Evolutionary conservation across 2,888 invertebrate genomes (phyloP).

Genomic region (Pristionchus exspectatus): DNA sequence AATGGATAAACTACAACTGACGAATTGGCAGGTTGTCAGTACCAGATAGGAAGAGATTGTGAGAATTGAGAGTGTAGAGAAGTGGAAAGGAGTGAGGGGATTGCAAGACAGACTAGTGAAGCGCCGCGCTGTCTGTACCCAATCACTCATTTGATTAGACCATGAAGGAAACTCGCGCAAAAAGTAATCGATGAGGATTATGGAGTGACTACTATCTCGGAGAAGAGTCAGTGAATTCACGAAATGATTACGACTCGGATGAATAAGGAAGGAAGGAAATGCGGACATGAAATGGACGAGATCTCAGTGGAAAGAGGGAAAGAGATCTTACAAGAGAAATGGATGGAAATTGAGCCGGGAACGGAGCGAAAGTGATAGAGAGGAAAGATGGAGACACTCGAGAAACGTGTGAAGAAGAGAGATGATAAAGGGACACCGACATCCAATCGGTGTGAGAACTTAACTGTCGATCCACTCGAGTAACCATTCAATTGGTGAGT

Average conservation of each 20-base stretch:
- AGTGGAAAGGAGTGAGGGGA: background rate
- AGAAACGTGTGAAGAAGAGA: conserved; percentile 50
- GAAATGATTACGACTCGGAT: conserved; percentile 9
- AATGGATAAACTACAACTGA: conserved; percentile 35
- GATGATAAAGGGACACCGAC: conserved; percentile 43
- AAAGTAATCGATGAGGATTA: background rate
- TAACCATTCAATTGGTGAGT: background rate
- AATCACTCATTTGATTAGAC: conserved; percentile 33
- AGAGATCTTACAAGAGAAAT: conserved; percentile 28
- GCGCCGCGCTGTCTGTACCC: conserved; percentile 24
- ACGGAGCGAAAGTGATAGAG: conserved; percentile 47
- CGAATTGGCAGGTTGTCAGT: conserved; percentile 46
- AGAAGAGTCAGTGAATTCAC: background rate
- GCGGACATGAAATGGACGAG: background rate
- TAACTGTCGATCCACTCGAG: conserved; percentile 37
- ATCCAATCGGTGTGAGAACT: conserved; percentile 50
- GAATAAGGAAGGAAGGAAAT: conserved; percentile 39
- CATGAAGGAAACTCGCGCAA: background rate
- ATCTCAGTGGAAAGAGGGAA: conserved; percentile 9
- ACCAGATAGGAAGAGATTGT: background rate
- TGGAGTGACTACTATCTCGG: background rate
- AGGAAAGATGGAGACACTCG: conserved; percentile 36
- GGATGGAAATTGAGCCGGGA: conserved; percentile 48
- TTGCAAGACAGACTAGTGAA: background rate
- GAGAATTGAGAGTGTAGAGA: conserved; percentile 14